These are phyloP conservation scores for Callinectes sapidus DNA, from an alignment of 2,888 invertebrate species.

Conservation along the genomic window DNA sequence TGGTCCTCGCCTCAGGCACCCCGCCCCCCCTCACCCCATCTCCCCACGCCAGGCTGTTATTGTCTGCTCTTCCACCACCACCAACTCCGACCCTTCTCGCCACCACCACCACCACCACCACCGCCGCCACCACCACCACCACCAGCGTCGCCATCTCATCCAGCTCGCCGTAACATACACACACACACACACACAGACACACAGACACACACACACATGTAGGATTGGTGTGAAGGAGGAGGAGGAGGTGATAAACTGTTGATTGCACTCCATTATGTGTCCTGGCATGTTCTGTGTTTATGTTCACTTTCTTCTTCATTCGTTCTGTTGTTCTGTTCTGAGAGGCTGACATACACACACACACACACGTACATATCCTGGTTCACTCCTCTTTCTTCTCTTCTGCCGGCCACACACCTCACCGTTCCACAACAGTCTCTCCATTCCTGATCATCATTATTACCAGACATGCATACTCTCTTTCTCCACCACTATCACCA, in stretches of 20 bases:
- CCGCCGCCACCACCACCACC: not conserved
- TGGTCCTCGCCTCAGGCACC: not conserved
- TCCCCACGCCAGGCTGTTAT: not conserved
- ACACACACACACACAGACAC: not conserved
- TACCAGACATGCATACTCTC: no score
- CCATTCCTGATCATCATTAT: no score
- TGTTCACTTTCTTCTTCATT: not conserved
- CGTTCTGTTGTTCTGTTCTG: not conserved
- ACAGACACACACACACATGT: not conserved
- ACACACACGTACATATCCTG: no score
- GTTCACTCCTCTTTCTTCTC: no score
- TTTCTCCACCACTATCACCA: not conserved
- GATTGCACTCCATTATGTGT: not conserved
- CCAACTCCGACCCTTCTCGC: conserved; percentile 46
- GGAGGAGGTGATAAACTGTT: not conserved
- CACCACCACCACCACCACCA: conserved; percentile 41
- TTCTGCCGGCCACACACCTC: no score
- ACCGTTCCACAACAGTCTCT: no score
- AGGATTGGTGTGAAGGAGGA: not conserved
- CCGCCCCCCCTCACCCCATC: conserved; percentile 5
- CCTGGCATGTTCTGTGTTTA: not conserved
- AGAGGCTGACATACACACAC: no score
- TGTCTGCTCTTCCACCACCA: not conserved
- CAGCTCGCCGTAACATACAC: not conserved
- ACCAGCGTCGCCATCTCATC: not conserved